These are phyloP conservation scores for Phthorimaea operculella DNA, from an alignment of 1,140 invertebrate genomes.

Conservation along the genomic window DNA sequence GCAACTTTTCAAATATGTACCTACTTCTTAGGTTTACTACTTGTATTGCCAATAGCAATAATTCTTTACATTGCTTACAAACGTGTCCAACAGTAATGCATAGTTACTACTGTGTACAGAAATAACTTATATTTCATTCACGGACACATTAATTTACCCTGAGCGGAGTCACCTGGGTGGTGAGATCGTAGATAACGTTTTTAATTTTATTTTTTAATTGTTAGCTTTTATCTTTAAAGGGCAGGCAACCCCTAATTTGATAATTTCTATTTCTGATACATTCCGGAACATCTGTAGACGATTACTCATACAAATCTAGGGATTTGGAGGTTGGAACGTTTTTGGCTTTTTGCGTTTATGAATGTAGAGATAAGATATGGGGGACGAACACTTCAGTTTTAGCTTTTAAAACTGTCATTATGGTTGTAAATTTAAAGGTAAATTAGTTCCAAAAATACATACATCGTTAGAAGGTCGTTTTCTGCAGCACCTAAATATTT, in stretches of 20 bases:
- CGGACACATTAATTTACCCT: slow-evolving; percentile 15
- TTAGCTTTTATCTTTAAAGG: slow-evolving; percentile 33
- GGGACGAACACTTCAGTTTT: neutral
- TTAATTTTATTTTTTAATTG: slow-evolving; percentile 49
- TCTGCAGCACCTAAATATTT: too few species aligned
- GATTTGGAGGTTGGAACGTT: neutral
- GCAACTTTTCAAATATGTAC: too few species aligned
- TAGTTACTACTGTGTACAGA: too few species aligned
- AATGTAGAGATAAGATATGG: neutral
- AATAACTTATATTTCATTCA: too few species aligned
- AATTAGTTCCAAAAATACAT: too few species aligned
- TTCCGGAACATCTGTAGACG: slow-evolving; percentile 40
- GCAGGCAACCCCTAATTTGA: slow-evolving; percentile 33
- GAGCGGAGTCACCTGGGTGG: slow-evolving; percentile 49
- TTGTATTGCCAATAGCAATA: too few species aligned
- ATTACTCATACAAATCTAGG: slow-evolving; percentile 48
- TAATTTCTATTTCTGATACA: slow-evolving; percentile 58
- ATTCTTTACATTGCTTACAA: too few species aligned
- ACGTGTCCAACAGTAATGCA: too few species aligned
- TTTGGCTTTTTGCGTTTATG: neutral
- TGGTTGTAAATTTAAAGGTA: too few species aligned
- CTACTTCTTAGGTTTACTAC: too few species aligned
- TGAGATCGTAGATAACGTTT: slow-evolving; percentile 44
- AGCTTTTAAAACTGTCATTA: neutral
- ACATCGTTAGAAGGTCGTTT: too few species aligned